Base-by-base conservation (phyloP, 92 coral and sea anemone genomes). In the Muricea muricata region DNA sequence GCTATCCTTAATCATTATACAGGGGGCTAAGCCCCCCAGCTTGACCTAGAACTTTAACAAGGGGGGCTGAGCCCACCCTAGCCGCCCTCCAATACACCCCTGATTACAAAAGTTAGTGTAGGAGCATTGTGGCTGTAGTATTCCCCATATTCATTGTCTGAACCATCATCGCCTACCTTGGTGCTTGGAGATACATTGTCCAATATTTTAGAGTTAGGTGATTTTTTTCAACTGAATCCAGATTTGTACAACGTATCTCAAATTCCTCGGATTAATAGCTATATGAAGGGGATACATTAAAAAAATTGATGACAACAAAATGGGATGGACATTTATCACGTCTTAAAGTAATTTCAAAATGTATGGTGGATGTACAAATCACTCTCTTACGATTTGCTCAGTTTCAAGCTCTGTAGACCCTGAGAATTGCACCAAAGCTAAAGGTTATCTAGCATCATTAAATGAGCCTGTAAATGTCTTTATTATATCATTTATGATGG, bases 311-410 rank as follows among this genome's bases (percentile, higher is more conserved):
- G 26, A 48, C 81, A 23, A 75, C 65, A 46, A 75, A 66, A 30
- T 75, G 81, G 66, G 57, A 46, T 75, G 63, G 81, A 9, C 81
- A 75, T 48, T 75, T 75, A 46, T 75, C 65, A 40, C 48, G 81
- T 28, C 66, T 75, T 0, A 75, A 75, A 75, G 81, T 48, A 26
- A 75, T 75, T 75, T 75, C 66, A 25, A 75, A 54, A 48, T 47
- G 65, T 35, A 23, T 75, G 48, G 66, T 48, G 29, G 81, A 75
- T 29, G 57, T 75, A 75, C 23, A 48, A 23, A 14, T 24, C 40
- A 75, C 81, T 3, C 28, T n/a, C n/a, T 75, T 24, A 35, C 48
- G 42, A 75, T 48, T 48, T 75, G 81, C 30, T 0, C n/a, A 54
- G 81, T 75, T 75, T 48, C 81, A 75, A 75, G 30, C 23, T 46